Evolutionary conservation across 2,113 vertebrate genomes (phyloP).

Genomic region (Gymnorhina tibicen): DNA sequence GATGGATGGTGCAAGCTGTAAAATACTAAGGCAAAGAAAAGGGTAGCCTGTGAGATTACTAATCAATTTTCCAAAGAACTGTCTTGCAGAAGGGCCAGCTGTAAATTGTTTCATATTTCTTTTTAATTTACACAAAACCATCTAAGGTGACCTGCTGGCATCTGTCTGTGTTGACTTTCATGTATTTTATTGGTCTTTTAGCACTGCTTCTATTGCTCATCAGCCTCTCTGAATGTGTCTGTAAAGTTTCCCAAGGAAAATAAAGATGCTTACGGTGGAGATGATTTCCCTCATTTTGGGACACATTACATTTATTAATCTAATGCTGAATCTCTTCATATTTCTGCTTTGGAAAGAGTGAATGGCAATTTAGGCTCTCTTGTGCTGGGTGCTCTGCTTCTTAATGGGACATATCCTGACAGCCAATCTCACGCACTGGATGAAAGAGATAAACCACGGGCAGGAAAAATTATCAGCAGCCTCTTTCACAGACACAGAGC

Average conservation of each 20-base stretch:
- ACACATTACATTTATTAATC: constrained; percentile 14
- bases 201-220: background rate
- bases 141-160: background rate
- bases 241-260: constrained; percentile 18
- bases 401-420: background rate
- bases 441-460: background rate
- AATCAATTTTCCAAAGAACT: constrained; percentile 35
- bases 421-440: background rate
- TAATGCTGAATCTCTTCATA: background rate
- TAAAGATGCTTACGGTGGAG: background rate
- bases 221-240: background rate
- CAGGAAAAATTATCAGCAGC: background rate
- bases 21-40: constrained; percentile 9
- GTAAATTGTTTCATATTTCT: constrained; percentile 44
- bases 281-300: constrained; percentile 25
- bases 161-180: constrained; percentile 28
- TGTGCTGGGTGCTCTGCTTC: background rate
- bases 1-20: background rate
- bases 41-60: background rate
- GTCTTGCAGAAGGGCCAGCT: background rate
- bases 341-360: background rate
- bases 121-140: constrained; percentile 34
- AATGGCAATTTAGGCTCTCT: background rate
- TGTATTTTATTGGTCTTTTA: constrained; percentile 13
- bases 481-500: background rate